Conservation (phyloP, 2,113 vertebrate species). For the Lontra canadensis region DNA sequence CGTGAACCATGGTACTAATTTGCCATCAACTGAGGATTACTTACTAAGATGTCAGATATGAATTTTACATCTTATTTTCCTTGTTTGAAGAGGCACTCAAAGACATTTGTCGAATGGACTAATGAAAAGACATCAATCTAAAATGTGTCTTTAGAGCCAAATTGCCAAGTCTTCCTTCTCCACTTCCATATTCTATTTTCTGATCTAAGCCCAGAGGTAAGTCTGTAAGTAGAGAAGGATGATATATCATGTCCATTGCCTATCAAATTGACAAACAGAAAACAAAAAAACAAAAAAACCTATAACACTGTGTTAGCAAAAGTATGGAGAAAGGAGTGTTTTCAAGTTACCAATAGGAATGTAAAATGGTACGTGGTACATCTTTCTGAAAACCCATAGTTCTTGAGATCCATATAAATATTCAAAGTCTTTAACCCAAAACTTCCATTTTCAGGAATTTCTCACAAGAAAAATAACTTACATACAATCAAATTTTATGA, state of each 20-base stretch:
- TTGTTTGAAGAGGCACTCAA: neutral
- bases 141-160: neutral
- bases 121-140: neutral
- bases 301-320: neutral
- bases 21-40: neutral
- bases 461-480: neutral
- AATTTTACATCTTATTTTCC: neutral
- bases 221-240: neutral
- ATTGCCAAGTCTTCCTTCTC: neutral
- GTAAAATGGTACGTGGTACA: neutral
- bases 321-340: neutral
- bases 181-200: neutral
- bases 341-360: constrained; percentile 19
- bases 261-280: neutral
- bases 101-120: neutral
- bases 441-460: constrained; percentile 19
- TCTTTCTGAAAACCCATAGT: neutral
- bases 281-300: neutral
- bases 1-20: neutral
- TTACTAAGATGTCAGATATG: neutral
- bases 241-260: neutral
- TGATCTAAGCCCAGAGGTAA: neutral
- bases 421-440: neutral
- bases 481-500: neutral
- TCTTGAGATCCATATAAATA: neutral